Base-by-base conservation (phyloP, 2,888 invertebrate species). In the Ennomos fuscantarius region DNA sequence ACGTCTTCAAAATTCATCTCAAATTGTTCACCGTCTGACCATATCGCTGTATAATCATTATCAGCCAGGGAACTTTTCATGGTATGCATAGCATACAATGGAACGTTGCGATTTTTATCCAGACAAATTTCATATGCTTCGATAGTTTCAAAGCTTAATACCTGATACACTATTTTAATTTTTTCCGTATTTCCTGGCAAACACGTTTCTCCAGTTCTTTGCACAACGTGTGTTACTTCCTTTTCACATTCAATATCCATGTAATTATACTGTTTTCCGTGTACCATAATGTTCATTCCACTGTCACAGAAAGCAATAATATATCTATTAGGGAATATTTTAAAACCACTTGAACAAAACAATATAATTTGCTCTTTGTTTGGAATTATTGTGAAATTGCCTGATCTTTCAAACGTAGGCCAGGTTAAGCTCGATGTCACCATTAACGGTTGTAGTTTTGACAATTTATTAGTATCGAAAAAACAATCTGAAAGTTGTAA, bases 91-190 rank as follows among this genome's bases (percentile, higher is more conserved):
- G 76, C 50, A 47, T 73, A 85, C 10, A 82, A 39, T 1, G 84
- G 77, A 1, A 67, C 42, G 13, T 74, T 73, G 1, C 64, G 70
- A 0, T 42, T 34, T 31, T 62, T 70, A 49, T 83, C 74, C 0
- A 79, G 34, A 43, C 87, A 87, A 5, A 84, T 67, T 50, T 79
- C 73, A 34, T 78, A 87, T 0, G 80, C 73, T 11, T 64, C 61
- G 2, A 73, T 31, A 37, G 74, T 71, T 12, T 43, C 35, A 2
- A 13, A 2, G 3, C n/a, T 46, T 2, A 41, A 8, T 1, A 66
- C 2, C 32, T 63, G 54, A 45, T 69, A 86, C 2, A 77, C 80
- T 12, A 87, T 57, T 37, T 72, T 60, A 0, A 82, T 8, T 10
- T 40, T 55, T 63, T 82, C 76, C 0, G 77, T 71, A 6, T 74